Evolutionary conservation across 2,888 invertebrate species (phyloP).

Genomic region (Byasa hedistus): DNA sequence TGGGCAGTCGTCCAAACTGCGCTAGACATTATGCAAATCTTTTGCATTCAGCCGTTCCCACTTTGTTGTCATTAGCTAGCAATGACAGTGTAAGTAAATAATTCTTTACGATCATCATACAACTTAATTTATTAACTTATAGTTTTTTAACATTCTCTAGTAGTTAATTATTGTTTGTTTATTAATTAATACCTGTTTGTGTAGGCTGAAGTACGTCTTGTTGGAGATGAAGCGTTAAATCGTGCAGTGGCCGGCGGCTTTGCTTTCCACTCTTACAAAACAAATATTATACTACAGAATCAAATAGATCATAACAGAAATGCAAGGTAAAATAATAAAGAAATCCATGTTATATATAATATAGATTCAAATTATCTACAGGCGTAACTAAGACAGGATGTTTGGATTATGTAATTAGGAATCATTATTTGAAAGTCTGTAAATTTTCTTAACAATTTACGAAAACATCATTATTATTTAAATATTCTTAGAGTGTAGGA

Average conservation of each 20-base stretch:
- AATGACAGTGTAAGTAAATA: slow-evolving; percentile 70
- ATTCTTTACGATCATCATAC: background rate
- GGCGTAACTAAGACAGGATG: too few species aligned
- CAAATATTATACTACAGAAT: slow-evolving; percentile 69
- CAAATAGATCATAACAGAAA: slow-evolving; percentile 66
- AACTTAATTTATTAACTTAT: slow-evolving; percentile 1
- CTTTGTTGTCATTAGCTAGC: slow-evolving; percentile 67
- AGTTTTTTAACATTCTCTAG: slow-evolving; percentile 19
- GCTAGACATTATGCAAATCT: slow-evolving; percentile 69
- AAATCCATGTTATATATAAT: background rate
- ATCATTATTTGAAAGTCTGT: too few species aligned
- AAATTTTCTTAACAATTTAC: too few species aligned
- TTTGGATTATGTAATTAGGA: too few species aligned
- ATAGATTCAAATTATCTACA: too few species aligned
- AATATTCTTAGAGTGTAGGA: too few species aligned
- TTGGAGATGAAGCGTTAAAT: slow-evolving; percentile 75
- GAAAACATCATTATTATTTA: too few species aligned
- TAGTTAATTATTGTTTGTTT: slow-evolving; percentile 7
- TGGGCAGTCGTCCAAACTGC: slow-evolving; percentile 67
- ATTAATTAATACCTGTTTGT: slow-evolving; percentile 31
- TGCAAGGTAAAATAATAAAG: slow-evolving; percentile 57
- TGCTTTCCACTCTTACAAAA: slow-evolving; percentile 71
- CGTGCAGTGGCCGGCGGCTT: slow-evolving; percentile 71
- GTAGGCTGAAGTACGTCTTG: slow-evolving; percentile 72
- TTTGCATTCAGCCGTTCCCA: slow-evolving; percentile 64